Percentiles rank a stretch among this genome's conserved stretches.
phyloP scores from a whole-genome alignment of 2,888 invertebrate genomes.

The Drosophila nr. perissopoda region DNA sequence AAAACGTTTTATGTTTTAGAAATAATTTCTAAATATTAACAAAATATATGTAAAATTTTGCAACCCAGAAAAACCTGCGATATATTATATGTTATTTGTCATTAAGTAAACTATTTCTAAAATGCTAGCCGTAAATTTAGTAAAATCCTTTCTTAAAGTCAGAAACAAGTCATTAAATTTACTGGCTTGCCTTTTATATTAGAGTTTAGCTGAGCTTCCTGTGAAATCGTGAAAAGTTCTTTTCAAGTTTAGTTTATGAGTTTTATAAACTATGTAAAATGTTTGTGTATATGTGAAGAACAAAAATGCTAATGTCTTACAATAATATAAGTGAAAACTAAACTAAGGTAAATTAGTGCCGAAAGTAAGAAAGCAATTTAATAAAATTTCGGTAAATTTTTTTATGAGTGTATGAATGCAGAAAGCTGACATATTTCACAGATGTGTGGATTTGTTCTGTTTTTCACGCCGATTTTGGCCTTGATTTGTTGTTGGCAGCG shows the following conservation, averaged over 20 bases:
- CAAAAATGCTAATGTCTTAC: neutral
- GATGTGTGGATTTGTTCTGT: slow-evolving; percentile 14
- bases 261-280: neutral
- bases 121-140: neutral
- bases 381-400: neutral
- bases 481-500: slow-evolving; percentile 56
- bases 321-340: neutral
- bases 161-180: too few relatives aligned
- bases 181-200: too few relatives aligned
- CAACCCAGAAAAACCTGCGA: accelerated
- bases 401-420: neutral
- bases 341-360: too few relatives aligned
- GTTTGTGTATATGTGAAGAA: neutral
- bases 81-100: neutral
- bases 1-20: accelerated
- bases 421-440: slow-evolving; percentile 17
- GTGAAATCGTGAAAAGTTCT: neutral
- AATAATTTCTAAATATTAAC: neutral
- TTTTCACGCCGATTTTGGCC: slow-evolving; percentile 40
- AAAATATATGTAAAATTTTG: neutral
- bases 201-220: neutral
- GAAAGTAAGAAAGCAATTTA: neutral
- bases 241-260: too few relatives aligned
- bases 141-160: neutral
- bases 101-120: neutral